Evolutionary conservation across 2,797 vertebrate species (phyloP), one percentile per base, ranked within the genome.

Genomic region (Pangasius djambal): DNA sequence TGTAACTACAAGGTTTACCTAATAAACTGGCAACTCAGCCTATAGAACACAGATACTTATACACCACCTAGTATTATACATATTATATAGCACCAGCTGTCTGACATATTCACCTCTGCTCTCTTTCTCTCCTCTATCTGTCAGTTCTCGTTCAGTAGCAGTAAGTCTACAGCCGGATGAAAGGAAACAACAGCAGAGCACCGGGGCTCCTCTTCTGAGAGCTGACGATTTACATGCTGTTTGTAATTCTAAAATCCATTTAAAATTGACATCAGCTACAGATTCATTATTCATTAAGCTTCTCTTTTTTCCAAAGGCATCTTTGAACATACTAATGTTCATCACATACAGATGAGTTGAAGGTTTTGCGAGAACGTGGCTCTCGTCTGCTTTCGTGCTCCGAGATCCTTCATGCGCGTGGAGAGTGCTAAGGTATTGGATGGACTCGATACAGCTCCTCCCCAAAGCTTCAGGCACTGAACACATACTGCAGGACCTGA

Each of bases 281-380:
- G 92, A 95, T 96, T 94, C 93, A 95, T 96, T 94, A 96, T 96
- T 96, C 93, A 97, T 95, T 37, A 74, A 55, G 93, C 77, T 83
- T 48, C 65, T 34, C 86, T 89, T 89, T 93, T 92, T 93, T 92
- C 90, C 88, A 90, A 89, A 92, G 86, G 91, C 69, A 74, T 93
- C 86, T 85, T 92, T 86, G 86, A 87, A 91, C 88, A 34, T 85
- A 93, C 90, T 91, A 89, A 81, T 89, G 92, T 91, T 92, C 93
- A 74, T 91, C 91, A 94, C 91, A 90, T 90, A 52, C 25, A 85
- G 75, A 91, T 94, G 93, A 93, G 93, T 92, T 69, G 67, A 90
- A 79, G 87, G 82, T 70, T 87, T 37, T 70, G 40, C 88, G 78
- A 52, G 48, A 83, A 40, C 18, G 50, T 70, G 57, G 31, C 63